These are phyloP conservation scores for Alectura lathami DNA, from an alignment of 2,113 vertebrate genomes.

Conservation along the genomic window DNA sequence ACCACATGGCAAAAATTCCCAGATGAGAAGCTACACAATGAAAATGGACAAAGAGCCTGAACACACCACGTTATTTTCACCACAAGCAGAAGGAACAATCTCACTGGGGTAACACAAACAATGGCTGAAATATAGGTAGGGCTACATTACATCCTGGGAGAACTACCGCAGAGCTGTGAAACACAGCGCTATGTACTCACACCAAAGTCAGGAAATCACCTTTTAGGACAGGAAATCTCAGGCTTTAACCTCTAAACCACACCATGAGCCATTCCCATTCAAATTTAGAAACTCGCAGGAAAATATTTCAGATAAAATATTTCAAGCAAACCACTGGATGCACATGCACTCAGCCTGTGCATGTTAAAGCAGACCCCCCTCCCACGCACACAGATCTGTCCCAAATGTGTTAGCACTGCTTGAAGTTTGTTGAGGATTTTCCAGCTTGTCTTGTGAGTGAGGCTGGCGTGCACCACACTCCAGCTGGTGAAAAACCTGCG, in stretches of 20 bases:
- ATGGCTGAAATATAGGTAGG: background rate
- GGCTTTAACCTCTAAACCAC: background rate
- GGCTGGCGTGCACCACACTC: background rate
- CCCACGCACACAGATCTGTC: background rate
- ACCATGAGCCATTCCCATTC: background rate
- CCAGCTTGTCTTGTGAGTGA: background rate
- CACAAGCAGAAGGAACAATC: background rate
- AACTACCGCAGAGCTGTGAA: background rate
- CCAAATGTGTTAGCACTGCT: background rate
- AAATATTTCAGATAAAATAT: background rate
- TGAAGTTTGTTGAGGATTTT: background rate
- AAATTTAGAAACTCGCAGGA: background rate
- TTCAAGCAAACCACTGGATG: background rate
- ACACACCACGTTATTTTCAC: background rate
- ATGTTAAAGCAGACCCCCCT: background rate
- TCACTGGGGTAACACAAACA: background rate
- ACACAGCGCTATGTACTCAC: rapidly evolving
- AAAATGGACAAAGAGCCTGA: background rate
- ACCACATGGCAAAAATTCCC: background rate
- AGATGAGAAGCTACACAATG: background rate
- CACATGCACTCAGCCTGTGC: rapidly evolving
- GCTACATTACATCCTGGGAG: background rate
- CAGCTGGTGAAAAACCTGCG: background rate
- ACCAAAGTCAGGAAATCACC: background rate
- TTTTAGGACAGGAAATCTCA: background rate